A percentile compares a stretch with the other conserved stretches of the same genome.
Evolutionary conservation across 2,888 invertebrate genomes (phyloP).

Genomic region (Dasypogon diadema): DNA sequence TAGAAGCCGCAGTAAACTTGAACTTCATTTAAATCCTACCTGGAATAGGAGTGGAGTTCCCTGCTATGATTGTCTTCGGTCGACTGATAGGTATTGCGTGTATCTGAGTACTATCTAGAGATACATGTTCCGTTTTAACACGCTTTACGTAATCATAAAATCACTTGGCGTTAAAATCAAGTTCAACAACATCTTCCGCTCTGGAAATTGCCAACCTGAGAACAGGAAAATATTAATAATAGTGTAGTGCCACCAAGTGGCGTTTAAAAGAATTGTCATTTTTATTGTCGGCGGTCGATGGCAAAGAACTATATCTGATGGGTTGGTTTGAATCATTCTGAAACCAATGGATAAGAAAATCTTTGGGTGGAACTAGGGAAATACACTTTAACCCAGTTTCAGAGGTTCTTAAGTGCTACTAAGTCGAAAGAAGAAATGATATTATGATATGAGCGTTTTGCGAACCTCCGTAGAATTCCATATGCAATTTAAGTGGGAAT

Average conservation of each 20-base stretch:
- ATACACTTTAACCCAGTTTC: not conserved
- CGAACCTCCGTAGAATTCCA: no score
- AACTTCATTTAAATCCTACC: slow-evolving; percentile 21
- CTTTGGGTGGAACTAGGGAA: not conserved
- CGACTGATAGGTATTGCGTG: slow-evolving; percentile 29
- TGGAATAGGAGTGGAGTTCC: not conserved
- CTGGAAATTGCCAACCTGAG: slow-evolving; percentile 49
- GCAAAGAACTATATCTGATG: not conserved
- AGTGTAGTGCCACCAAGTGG: not conserved
- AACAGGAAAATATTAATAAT: slow-evolving; percentile 41
- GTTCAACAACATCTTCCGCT: slow-evolving; percentile 56
- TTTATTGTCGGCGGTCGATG: not conserved
- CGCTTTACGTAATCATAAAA: slow-evolving; percentile 54
- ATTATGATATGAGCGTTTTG: no score
- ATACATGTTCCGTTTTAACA: slow-evolving; percentile 54
- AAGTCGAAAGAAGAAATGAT: not conserved
- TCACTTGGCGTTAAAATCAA: slow-evolving; percentile 53
- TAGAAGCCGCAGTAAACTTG: slow-evolving; percentile 21
- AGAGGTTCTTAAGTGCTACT: not conserved
- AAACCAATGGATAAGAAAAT: slow-evolving; percentile 33
- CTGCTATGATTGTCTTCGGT: slow-evolving; percentile 13
- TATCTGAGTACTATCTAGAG: not conserved
- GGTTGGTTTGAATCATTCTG: not conserved
- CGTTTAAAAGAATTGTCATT: slow-evolving; percentile 6
- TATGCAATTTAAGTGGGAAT: no score